A percentile compares a stretch with the other conserved stretches of the same genome.
Conservation (phyloP, 2,113 vertebrate species). For the Lonchura striata region DNA sequence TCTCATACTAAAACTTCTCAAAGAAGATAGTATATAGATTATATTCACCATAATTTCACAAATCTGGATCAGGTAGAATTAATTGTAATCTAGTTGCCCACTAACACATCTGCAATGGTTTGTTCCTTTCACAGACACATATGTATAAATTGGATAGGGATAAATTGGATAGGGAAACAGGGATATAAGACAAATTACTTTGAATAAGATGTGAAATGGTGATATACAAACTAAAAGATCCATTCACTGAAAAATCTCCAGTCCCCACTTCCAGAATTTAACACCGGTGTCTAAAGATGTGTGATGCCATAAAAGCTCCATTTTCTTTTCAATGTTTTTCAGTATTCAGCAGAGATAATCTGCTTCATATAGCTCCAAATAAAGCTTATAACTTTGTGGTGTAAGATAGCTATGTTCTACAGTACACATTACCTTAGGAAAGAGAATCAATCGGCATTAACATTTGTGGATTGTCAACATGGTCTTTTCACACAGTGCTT, state of each 20-base stretch:
- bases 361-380: not conserved
- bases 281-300: not conserved
- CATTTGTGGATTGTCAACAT: not conserved
- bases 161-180: not conserved
- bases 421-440: not conserved
- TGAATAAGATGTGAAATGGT: not conserved
- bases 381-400: not conserved
- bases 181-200: not conserved
- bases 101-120: not conserved
- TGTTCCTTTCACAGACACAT: not conserved
- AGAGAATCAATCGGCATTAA: not conserved
- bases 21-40: not conserved
- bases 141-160: no score
- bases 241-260: not conserved
- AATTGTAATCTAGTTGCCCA: conserved; percentile 12
- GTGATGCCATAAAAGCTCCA: not conserved
- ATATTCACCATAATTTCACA: conserved; percentile 25
- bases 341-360: not conserved
- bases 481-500: not conserved
- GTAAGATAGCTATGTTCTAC: not conserved
- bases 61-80: conserved; percentile 41
- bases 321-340: not conserved
- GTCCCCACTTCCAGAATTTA: not conserved
- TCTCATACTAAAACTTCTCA: conserved; percentile 43
- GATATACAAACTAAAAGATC: not conserved